Conservation (phyloP, 1,140 invertebrate species). For the Odontomachus brunneus region DNA sequence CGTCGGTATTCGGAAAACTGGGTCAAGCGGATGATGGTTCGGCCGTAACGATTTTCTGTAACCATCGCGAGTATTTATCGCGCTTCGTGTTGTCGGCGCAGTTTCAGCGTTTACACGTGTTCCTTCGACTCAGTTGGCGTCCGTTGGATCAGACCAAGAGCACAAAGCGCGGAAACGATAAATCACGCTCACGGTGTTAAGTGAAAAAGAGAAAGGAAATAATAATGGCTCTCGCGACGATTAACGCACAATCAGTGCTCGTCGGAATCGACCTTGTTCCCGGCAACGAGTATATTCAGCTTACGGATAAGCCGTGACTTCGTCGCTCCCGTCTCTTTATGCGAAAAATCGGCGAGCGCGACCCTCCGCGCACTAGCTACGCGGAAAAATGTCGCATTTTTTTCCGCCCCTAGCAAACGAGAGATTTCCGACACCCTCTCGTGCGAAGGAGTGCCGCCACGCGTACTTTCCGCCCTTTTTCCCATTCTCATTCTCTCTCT, state of each 20-base stretch:
- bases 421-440: slow-evolving; percentile 60
- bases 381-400: slow-evolving; percentile 54
- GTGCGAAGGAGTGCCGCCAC: slow-evolving; percentile 37
- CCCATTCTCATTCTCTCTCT: slow-evolving; percentile 37
- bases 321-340: slow-evolving; percentile 34
- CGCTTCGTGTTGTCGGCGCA: too few relatives aligned
- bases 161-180: neutral
- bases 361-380: slow-evolving; percentile 26
- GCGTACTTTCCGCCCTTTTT: slow-evolving; percentile 50
- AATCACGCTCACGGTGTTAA: neutral
- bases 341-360: slow-evolving; percentile 44
- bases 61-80: neutral
- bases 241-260: neutral
- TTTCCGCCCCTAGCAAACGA: slow-evolving; percentile 49
- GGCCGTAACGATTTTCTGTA: neutral
- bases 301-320: slow-evolving; percentile 38
- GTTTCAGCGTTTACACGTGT: neutral
- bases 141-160: neutral
- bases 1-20: slow-evolving; percentile 33
- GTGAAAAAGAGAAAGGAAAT: neutral
- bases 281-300: slow-evolving; percentile 11
- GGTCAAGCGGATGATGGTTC: slow-evolving; percentile 12
- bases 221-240: neutral
- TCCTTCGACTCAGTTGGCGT: too few relatives aligned
- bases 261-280: neutral